phyloP scores from a whole-genome alignment of 2,888 invertebrate genomes.

The Hydraecia micacea region DNA sequence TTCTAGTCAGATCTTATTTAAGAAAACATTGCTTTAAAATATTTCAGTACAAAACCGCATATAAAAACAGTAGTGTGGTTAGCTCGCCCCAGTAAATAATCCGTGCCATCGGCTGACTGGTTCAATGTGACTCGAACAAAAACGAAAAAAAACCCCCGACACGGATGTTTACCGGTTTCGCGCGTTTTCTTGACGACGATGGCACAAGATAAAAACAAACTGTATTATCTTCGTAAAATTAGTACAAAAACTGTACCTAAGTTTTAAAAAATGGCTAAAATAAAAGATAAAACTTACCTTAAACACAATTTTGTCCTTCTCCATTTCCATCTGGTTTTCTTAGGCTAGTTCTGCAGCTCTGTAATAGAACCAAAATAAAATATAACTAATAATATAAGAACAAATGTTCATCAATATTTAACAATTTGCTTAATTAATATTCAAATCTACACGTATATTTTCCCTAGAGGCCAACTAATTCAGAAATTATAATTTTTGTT shows the following conservation, averaged over 20 bases:
- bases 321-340: slow-evolving; percentile 73
- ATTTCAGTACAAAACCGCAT: slow-evolving; percentile 19
- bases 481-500: background rate
- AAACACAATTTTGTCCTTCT: slow-evolving; percentile 86
- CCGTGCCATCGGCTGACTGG: slow-evolving; percentile 34
- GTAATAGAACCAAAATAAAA: slow-evolving; percentile 45
- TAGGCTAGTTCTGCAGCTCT: slow-evolving; percentile 59
- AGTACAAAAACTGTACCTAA: slow-evolving; percentile 27
- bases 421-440: background rate
- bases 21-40: slow-evolving; percentile 2
- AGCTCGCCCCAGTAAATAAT: slow-evolving; percentile 26
- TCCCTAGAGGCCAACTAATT: background rate
- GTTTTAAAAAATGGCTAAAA: background rate
- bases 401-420: background rate
- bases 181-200: slow-evolving; percentile 39
- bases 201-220: slow-evolving; percentile 43
- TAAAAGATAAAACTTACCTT: slow-evolving; percentile 79
- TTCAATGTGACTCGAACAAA: slow-evolving; percentile 39
- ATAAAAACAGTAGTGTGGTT: slow-evolving; percentile 39
- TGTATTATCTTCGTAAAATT: slow-evolving; percentile 25
- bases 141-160: slow-evolving; percentile 43
- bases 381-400: background rate
- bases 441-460: background rate
- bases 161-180: slow-evolving; percentile 61
- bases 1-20: background rate